A percentile compares a stretch with the other conserved stretches of the same genome.
Evolutionary conservation across 37 sponge, comb jelly and placozoan genomes (phyloP).

Genomic region (Theonella swinhoei): DNA sequence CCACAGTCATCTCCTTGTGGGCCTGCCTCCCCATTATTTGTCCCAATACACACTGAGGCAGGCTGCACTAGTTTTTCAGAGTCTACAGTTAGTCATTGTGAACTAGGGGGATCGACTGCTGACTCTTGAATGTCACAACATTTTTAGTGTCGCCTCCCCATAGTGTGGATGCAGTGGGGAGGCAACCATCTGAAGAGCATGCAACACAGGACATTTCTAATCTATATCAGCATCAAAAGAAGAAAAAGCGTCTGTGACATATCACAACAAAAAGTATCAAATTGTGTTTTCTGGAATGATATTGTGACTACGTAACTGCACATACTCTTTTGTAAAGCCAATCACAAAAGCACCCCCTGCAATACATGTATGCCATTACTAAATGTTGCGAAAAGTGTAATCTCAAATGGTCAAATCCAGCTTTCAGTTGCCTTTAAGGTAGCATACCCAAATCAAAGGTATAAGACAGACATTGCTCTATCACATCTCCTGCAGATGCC

Average conservation of each 20-base stretch:
- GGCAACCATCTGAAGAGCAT: not conserved
- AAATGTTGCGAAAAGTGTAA: not conserved
- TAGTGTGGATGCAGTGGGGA: not conserved
- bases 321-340: too few species aligned
- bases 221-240: not conserved
- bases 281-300: not conserved
- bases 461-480: not conserved
- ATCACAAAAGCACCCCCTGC: too few species aligned
- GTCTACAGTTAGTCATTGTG: too few species aligned
- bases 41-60: too few species aligned
- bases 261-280: not conserved
- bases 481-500: not conserved
- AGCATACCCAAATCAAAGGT: not conserved
- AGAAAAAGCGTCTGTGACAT: not conserved
- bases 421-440: not conserved
- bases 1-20: too few species aligned
- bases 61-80: too few species aligned
- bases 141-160: slow-evolving; percentile 2
- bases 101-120: too few species aligned
- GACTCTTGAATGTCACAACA: not conserved
- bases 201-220: not conserved
- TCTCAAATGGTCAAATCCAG: not conserved
- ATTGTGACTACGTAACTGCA: too few species aligned
- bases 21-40: too few species aligned
- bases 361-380: not conserved